A percentile compares a stretch with the other conserved stretches of the same genome.
phyloP scores from a whole-genome alignment of 92 coral and sea anemone genomes.

The Virgularia gustaviana region DNA sequence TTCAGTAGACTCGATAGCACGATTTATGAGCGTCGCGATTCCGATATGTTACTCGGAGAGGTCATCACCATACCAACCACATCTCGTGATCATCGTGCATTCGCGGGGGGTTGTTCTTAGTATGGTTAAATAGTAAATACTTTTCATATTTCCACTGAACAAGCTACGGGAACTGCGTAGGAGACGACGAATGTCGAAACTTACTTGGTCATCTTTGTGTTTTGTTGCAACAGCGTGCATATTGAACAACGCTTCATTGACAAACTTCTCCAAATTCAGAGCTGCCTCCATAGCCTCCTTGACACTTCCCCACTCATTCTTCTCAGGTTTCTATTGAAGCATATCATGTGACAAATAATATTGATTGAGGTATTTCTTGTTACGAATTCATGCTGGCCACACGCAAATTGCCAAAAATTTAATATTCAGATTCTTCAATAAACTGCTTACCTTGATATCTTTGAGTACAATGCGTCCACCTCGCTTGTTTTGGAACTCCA shows the following conservation, averaged over 20 bases:
- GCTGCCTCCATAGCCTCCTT: constrained; percentile 72
- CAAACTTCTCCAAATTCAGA: constrained; percentile 85
- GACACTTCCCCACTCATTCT: constrained; percentile 77
- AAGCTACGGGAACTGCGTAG: not conserved
- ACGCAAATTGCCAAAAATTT: not conserved
- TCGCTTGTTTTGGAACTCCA: constrained; percentile 92
- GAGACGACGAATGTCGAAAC: not conserved
- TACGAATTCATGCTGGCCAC: not conserved
- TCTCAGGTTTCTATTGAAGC: constrained; percentile 94
- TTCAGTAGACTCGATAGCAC: no score
- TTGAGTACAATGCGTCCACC: constrained; percentile 95
- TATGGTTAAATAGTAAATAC: no score
- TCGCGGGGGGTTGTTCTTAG: no score
- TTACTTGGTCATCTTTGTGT: constrained; percentile 77
- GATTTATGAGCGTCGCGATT: no score
- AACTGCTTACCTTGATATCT: constrained; percentile 68
- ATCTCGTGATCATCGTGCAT: no score
- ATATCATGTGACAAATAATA: no score
- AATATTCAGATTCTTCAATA: not conserved
- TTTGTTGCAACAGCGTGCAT: constrained; percentile 69
- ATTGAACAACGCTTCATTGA: constrained; percentile 75
- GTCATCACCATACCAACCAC: no score
- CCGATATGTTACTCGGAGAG: no score
- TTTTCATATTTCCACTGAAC: no score
- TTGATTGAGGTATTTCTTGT: not conserved